These are phyloP conservation scores for Epizoanthus ramosus DNA, from an alignment of 92 coral and sea anemone genomes.

Conservation along the genomic window DNA sequence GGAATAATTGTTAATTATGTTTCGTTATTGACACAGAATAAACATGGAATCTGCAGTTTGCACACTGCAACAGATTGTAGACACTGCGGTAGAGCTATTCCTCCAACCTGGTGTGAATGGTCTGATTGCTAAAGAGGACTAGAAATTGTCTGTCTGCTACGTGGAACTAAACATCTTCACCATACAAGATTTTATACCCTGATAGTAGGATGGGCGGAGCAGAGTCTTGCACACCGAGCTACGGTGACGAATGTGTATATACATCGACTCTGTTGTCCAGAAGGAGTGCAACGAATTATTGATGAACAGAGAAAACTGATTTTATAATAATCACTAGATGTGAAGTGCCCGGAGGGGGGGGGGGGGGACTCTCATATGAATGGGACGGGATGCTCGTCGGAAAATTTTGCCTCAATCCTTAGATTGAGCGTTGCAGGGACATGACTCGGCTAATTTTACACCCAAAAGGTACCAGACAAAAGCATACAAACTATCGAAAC, in stretches of 20 bases:
- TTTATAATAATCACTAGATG: neutral
- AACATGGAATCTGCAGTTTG: slow-evolving; percentile 69
- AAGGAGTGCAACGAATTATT: neutral
- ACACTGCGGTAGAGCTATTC: slow-evolving; percentile 71
- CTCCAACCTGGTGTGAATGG: slow-evolving; percentile 84
- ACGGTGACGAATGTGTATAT: neutral
- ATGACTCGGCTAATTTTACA: too few relatives aligned
- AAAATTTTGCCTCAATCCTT: too few relatives aligned
- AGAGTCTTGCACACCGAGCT: neutral
- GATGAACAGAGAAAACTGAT: neutral
- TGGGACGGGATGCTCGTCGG: too few relatives aligned
- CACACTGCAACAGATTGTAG: slow-evolving; percentile 69
- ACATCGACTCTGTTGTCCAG: neutral
- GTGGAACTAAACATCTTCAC: neutral
- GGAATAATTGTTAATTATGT: neutral
- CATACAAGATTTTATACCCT: neutral
- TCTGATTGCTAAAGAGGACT: slow-evolving; percentile 85
- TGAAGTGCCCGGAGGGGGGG: too few relatives aligned
- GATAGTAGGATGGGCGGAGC: neutral
- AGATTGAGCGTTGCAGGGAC: too few relatives aligned
- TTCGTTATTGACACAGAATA: slow-evolving; percentile 62
- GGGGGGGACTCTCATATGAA: too few relatives aligned
- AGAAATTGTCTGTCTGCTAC: neutral
- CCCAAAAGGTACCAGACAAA: too few relatives aligned
- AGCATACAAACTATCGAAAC: too few relatives aligned